Base-by-base conservation (phyloP, 2,797 vertebrate species). In the Pogonophryne albipinna region DNA sequence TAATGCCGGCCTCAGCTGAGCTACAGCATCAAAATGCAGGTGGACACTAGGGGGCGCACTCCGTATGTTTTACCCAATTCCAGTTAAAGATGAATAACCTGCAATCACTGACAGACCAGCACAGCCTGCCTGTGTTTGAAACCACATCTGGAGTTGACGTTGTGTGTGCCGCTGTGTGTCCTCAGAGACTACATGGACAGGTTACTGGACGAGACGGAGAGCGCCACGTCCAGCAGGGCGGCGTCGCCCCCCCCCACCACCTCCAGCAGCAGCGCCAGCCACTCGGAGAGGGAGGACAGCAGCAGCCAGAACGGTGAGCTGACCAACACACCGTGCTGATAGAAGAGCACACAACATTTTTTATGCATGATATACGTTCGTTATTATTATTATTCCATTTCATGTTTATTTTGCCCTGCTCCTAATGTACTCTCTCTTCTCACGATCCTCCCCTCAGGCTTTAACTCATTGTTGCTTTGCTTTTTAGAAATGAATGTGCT, bases 181-280 rank as follows among this genome's bases (percentile, higher is more conserved):
- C 72, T 60, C 83, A 99, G 98, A 86, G 97, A 98, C 91, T 98
- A 98, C 83, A 98, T 98, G 97, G 98, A 98, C 77, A 95, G 97
- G n/a, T 95, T 97, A 79, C 88, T 98, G 83, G 97, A 98, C 50
- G 97, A 99, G 86, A 97, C 96, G 0, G 98, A 98, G 89, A 98
- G 97, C 3, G 95, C 97, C 0, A 94, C 97, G 0, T 97, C 97
- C 75, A 98, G 97, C 63, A 87, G 96, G 47, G 97, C 97, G 2
- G 95, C 96, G 0, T 97, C 96, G 4, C 97, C 97, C 7, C 97
- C 1, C 1, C 96, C 97, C 31, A 95, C 96, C 5, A 92, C 95
- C 19, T 98, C 97, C 75, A 97, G 95, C 93, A 97, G 96, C 88
- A 97, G 96, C 85, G 92, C 95, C 87, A 97, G 96, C 91, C 96